Conservation (phyloP, 2,113 vertebrate genomes). For the Campylomormyrus numenius region DNA sequence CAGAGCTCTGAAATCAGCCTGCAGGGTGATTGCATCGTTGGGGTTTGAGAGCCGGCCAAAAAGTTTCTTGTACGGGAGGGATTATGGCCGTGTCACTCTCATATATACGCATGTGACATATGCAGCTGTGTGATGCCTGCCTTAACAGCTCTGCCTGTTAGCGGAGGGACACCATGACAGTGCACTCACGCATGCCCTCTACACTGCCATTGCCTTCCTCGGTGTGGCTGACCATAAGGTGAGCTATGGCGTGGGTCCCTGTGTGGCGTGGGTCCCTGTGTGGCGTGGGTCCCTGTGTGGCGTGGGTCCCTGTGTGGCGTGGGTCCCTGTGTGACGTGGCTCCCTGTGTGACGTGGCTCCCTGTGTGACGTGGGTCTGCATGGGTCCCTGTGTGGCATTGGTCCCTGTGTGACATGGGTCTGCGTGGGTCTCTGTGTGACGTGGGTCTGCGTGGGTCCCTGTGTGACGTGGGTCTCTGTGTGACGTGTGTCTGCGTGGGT, state of each 20-base stretch:
- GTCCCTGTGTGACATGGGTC: no score
- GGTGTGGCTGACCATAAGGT: constrained; percentile 98
- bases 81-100: not conserved
- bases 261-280: no score
- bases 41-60: not conserved
- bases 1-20: not conserved
- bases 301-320: no score
- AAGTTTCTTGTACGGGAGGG: not conserved
- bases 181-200: constrained; percentile 87
- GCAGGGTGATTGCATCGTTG: not conserved
- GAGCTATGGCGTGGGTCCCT: constrained; percentile 22
- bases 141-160: constrained; percentile 61
- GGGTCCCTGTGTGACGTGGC: no score
- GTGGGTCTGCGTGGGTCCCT: no score
- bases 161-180: constrained; percentile 97
- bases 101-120: not conserved
- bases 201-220: constrained; percentile 84
- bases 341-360: no score
- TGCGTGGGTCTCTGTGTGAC: no score
- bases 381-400: no score
- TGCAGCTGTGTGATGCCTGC: constrained; percentile 32
- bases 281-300: no score
- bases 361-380: no score
- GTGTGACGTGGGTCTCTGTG: no score
- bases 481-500: no score